Base-by-base conservation (phyloP, 2,888 invertebrate species). In the Julus scandinavius region DNA sequence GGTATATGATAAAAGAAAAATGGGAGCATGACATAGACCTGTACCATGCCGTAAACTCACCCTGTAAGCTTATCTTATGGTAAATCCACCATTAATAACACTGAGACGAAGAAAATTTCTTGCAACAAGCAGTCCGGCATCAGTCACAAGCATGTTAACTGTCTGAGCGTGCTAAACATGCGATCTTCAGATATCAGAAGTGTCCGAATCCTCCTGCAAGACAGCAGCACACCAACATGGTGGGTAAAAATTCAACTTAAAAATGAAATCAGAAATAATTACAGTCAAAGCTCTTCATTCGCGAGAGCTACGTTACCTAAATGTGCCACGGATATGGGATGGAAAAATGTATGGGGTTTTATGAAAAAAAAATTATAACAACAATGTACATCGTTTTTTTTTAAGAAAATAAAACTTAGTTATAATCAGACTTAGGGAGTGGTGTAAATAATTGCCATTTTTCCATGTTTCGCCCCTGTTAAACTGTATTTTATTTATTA, bases 151-250 rank as follows among this genome's bases (percentile, higher is more conserved):
- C 38, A 5, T 29, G 80, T 72, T 72, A 72, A 72, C 72, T 29
- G n/a, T 72, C n/a, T 63, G 63, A 2, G 29, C 5, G 13, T 38
- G 80, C 13, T 11, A 80, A 80, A 15, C 80, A 80, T 80, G 80
- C 80, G 80, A 80, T 80, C 80, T 40, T 80, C 80, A 80, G 29
- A 38, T 38, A 80, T 38, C 80, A 38, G 80, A 80, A 80, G 80
- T 15, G 38, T 80, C 80, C 40, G 80, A 80, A 38, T 80, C 38
- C 38, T 38, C 80, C 80, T 80, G 80, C 80, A 80, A 80, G 29
- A 80, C 72, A 80, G 80, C 80, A 80, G 38, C 38, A 80, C 38
- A 38, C 15, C 80, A 29, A 80, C 80, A 80, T 38, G 80, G 80
- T 80, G 80, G 80, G 38, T 80, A 4, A 1, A 80, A 72, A 80